Evolutionary conservation across 2,113 vertebrate species (phyloP), one percentile per base, ranked within the genome.

Genomic region (Gobius niger): DNA sequence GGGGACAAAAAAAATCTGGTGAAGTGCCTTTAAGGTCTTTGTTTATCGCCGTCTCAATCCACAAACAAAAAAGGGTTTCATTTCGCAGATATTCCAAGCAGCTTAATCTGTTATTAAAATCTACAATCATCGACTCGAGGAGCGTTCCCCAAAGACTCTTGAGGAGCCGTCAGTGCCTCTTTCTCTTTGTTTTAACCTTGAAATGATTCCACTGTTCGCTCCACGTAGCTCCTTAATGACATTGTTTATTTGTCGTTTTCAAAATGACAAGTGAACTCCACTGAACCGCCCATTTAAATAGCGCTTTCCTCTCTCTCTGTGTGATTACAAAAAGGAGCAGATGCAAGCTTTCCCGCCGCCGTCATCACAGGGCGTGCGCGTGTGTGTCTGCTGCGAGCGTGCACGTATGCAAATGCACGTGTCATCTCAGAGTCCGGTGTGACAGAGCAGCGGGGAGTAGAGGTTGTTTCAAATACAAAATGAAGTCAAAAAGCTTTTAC

Each of bases 401-500:
- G 57, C 41, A 10, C 57, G 6, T 60, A 60, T 60, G 57, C 57
- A n/a, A 60, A 60, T 60, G 57, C 57, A 16, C 57, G 57, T 44
- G 24, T 59, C 56, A 59, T 19, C 14, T 59, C 56, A 41, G 14
- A n/a, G 57, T 40, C 56, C 57, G 57, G 8, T 44, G 40, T 42
- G 40, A 60, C 15, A 9, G 57, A 60, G 41, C 57, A 44, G 40
- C 40, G 40, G 57, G 57, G 56, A 14, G 34, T 14, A n/a, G 57
- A 41, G 57, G 34, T 60, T n/a, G 40, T 60, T n/a, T 60, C 57
- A 60, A 59, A 59, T 59, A 40, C 56, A 41, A 41, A 40, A 59
- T 15, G 56, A 59, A 59, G 57, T 15, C 54, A 40, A 24, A 34
- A 14, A 57, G 54, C 54, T 40, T 57, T 57, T 57, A 57, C 12